Evolutionary conservation across 2,113 vertebrate species (phyloP).

Genomic region (Hyperopisus bebe): DNA sequence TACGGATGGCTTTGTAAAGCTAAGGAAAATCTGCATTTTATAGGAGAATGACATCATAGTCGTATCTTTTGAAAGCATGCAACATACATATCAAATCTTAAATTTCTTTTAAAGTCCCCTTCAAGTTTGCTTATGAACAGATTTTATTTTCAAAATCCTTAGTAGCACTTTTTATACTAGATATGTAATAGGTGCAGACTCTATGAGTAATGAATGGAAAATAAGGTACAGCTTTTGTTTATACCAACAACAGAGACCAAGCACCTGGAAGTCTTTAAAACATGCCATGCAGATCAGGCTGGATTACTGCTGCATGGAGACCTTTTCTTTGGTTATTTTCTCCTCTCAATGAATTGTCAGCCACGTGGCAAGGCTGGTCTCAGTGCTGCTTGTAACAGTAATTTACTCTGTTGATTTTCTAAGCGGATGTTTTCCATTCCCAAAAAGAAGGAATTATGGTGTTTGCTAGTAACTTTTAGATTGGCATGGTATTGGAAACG

Average conservation of each 20-base stretch:
- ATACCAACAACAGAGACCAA: background rate
- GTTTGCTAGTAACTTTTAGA: background rate
- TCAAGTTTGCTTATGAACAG: background rate
- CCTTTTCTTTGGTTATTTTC: background rate
- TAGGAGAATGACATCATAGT: background rate
- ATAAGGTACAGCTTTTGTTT: background rate
- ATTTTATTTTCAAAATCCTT: background rate
- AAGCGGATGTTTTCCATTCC: background rate
- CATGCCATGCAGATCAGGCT: background rate
- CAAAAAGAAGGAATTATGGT: background rate
- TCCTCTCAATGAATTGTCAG: background rate
- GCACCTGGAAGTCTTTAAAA: background rate
- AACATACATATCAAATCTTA: background rate
- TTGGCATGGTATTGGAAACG: background rate
- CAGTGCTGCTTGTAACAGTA: background rate
- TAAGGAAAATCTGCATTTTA: background rate
- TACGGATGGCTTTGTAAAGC: background rate
- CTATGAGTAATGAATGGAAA: background rate
- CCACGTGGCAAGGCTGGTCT: background rate
- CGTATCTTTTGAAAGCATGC: background rate
- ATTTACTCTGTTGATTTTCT: background rate
- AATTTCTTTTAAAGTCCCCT: background rate
- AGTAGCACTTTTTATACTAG: background rate
- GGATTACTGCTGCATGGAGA: background rate
- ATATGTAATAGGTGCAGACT: background rate